Evolutionary conservation across 1,140 invertebrate species (phyloP).

Genomic region (Drosophila dunni): DNA sequence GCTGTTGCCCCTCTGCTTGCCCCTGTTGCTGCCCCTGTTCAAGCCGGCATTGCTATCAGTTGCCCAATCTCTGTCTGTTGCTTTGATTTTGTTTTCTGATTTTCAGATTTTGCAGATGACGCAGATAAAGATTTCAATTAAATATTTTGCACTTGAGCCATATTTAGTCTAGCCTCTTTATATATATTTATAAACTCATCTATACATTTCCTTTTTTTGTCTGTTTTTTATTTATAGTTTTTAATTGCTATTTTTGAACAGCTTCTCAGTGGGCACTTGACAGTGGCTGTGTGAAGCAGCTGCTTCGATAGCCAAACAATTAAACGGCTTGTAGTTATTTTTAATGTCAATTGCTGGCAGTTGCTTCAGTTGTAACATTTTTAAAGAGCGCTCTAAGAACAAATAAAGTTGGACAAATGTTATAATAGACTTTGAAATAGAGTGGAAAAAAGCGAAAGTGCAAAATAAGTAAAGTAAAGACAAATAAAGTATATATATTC

Average conservation of each 20-base stretch:
- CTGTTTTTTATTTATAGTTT: conserved; percentile 60
- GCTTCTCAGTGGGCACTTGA: conserved; percentile 39
- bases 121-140: conserved; percentile 56
- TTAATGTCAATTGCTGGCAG: conserved; percentile 34
- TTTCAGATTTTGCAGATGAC: conserved; percentile 67
- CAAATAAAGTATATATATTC: too few species aligned
- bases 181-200: neutral
- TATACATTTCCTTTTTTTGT: neutral
- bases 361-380: conserved; percentile 3
- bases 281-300: conserved; percentile 1
- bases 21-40: conserved; percentile 4
- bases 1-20: conserved; percentile 1
- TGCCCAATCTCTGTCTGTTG: conserved; percentile 33
- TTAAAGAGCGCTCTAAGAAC: conserved; percentile 12
- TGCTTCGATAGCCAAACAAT: conserved; percentile 20
- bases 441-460: too few species aligned
- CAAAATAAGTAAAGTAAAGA: too few species aligned
- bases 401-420: neutral
- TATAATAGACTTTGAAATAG: neutral
- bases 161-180: conserved; percentile 52
- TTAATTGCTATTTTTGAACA: conserved; percentile 73
- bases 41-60: conserved; percentile 45
- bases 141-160: conserved; percentile 67
- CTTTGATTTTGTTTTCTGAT: conserved; percentile 38
- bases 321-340: conserved; percentile 4